Evolutionary conservation across 1,140 invertebrate genomes (phyloP).

Genomic region (Carcinoscorpius rotundicauda): DNA sequence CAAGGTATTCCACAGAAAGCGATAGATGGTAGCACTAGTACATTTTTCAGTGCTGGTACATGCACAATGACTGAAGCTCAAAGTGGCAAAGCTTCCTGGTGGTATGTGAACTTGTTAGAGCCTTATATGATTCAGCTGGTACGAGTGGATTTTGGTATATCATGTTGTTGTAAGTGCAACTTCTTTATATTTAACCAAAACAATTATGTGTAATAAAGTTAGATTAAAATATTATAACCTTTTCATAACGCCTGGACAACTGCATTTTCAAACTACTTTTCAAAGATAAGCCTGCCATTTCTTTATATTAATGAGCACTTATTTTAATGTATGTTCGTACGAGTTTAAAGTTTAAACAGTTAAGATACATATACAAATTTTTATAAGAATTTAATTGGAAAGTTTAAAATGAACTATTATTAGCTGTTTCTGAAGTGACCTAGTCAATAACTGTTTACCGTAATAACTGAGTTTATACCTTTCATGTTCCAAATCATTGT

Average conservation of each 20-base stretch:
- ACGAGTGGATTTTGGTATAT: slow-evolving; percentile 77
- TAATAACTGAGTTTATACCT: no score
- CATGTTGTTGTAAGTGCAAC: slow-evolving; percentile 59
- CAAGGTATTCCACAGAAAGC: slow-evolving; percentile 77
- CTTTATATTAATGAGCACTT: no score
- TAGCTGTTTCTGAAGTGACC: no score
- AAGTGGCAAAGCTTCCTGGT: slow-evolving; percentile 58
- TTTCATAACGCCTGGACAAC: not conserved
- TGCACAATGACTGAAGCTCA: slow-evolving; percentile 69
- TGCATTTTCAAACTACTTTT: not conserved
- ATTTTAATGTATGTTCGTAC: no score
- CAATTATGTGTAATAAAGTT: not conserved
- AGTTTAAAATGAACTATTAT: no score
- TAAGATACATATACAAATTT: no score
- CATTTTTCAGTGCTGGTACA: slow-evolving; percentile 64
- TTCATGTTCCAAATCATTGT: no score
- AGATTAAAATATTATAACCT: not conserved
- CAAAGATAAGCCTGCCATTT: not conserved
- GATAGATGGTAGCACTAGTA: slow-evolving; percentile 76
- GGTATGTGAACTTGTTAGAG: slow-evolving; percentile 89
- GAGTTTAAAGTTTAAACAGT: no score
- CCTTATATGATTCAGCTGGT: slow-evolving; percentile 91
- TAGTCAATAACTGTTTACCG: no score
- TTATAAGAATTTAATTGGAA: no score
- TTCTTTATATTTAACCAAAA: not conserved